Evolutionary conservation across 2,113 vertebrate species (phyloP).

Genomic region (Amblyopsis rosae): DNA sequence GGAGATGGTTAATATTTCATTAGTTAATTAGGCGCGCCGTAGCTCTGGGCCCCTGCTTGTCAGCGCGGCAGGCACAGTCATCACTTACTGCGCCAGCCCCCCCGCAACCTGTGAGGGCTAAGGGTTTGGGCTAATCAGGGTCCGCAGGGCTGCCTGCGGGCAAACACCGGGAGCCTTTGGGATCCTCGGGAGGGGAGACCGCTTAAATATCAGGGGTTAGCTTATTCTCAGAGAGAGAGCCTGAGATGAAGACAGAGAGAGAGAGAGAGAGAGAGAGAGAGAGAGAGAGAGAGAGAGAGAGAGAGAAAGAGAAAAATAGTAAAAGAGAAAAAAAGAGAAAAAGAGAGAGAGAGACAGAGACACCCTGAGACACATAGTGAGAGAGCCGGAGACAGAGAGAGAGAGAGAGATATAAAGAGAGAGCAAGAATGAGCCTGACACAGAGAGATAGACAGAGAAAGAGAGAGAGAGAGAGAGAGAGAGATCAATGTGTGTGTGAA

Average conservation of each 20-base stretch:
- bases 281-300: conserved; percentile 7
- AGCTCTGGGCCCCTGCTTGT: conserved; percentile 70
- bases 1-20: conserved; percentile 78
- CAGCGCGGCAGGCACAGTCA: conserved; percentile 68
- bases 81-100: conserved; percentile 68
- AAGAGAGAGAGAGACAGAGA: conserved; percentile 6
- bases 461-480: conserved; percentile 12
- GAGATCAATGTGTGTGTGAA: neutral
- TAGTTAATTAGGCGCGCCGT: conserved; percentile 75
- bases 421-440: too few species aligned
- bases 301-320: neutral
- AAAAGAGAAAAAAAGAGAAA: conserved; percentile 5
- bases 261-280: conserved; percentile 6
- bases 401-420: conserved; percentile 18
- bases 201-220: conserved; percentile 51
- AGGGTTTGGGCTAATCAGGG: conserved; percentile 35
- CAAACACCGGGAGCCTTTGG: conserved; percentile 33
- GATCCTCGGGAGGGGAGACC: conserved; percentile 38
- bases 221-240: conserved; percentile 36
- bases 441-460: conserved; percentile 15
- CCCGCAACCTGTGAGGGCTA: conserved; percentile 40
- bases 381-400: neutral
- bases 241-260: neutral
- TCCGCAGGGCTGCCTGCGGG: conserved; percentile 34
- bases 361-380: too few species aligned